Evolutionary conservation across 1,140 invertebrate species (phyloP).

Genomic region (Phymastichus coffea): DNA sequence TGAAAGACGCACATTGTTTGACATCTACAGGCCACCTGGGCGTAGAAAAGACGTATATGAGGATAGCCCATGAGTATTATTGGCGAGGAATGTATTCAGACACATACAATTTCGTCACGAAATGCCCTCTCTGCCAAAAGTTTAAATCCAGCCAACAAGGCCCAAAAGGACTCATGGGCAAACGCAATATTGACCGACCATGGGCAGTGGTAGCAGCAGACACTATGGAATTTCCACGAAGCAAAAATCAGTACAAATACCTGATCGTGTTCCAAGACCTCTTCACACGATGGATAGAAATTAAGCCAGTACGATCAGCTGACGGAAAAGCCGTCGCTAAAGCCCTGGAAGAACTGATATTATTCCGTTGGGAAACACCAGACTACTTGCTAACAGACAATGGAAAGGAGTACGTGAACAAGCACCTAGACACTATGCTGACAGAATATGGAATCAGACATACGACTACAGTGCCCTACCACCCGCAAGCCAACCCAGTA

Average conservation of each 20-base stretch:
- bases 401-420: not conserved
- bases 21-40: not conserved
- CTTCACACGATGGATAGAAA: conserved; percentile 5
- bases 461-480: not conserved
- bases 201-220: conserved; percentile 2
- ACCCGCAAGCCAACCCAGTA: not conserved
- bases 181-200: not conserved
- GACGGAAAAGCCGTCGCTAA: not conserved
- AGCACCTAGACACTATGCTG: not conserved
- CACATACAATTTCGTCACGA: not conserved
- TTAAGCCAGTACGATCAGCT: not conserved
- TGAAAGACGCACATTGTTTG: not conserved
- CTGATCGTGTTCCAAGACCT: conserved; percentile 8
- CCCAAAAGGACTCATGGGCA: not conserved
- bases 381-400: not conserved
- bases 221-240: not conserved
- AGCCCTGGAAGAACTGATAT: not conserved
- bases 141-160: not conserved
- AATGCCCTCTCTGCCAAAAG: not conserved
- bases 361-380: not conserved
- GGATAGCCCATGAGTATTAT: not conserved
- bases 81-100: not conserved
- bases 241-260: not conserved
- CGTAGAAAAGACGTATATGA: not conserved
- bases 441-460: not conserved